A percentile compares a stretch with the other conserved stretches of the same genome.
Conservation (phyloP, 2,888 invertebrate genomes). For the Oxystoma pomonae region DNA sequence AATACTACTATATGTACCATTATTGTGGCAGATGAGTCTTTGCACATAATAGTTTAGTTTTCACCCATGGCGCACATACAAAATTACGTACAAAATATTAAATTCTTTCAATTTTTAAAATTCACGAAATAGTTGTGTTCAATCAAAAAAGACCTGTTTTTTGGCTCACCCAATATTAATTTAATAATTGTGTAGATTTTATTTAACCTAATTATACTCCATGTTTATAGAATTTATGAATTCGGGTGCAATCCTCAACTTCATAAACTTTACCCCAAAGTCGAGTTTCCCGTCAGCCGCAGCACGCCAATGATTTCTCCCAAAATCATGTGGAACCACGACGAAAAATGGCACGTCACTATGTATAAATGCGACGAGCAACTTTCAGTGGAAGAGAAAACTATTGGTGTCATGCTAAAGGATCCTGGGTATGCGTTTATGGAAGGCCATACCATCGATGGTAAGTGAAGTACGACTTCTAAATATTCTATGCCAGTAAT, state of each 20-base stretch:
- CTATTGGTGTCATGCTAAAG: slow-evolving; percentile 3
- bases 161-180: too few species aligned
- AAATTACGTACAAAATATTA: too few species aligned
- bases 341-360: slow-evolving; percentile 67
- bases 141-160: too few species aligned
- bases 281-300: slow-evolving; percentile 78
- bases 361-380: slow-evolving; percentile 54
- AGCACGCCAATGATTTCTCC: slow-evolving; percentile 53
- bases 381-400: slow-evolving; percentile 14
- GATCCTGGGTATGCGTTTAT: slow-evolving; percentile 66
- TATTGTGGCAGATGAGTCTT: too few species aligned
- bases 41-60: too few species aligned
- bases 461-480: slow-evolving; percentile 35
- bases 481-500: too few species aligned
- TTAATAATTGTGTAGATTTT: too few species aligned
- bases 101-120: too few species aligned
- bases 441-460: slow-evolving; percentile 77
- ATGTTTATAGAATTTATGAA: slow-evolving; percentile 68
- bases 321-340: slow-evolving; percentile 85
- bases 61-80: too few species aligned
- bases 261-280: slow-evolving; percentile 69
- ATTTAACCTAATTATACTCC: too few species aligned
- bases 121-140: too few species aligned
- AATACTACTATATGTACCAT: too few species aligned
- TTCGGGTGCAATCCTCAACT: slow-evolving; percentile 72